Conservation (phyloP, 1,140 invertebrate species). For the Agrilus planipennis region DNA sequence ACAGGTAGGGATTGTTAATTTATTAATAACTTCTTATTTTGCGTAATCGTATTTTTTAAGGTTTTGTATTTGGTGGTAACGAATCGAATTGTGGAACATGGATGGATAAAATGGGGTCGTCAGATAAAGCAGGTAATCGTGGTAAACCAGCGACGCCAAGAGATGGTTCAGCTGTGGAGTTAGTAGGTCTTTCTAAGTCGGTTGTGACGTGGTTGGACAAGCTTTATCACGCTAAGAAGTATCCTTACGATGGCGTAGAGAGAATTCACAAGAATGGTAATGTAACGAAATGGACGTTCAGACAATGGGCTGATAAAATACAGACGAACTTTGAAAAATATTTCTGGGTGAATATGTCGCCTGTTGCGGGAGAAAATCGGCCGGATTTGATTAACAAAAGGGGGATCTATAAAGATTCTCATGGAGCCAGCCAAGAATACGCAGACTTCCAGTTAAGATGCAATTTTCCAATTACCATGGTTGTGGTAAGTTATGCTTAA, state of each 20-base stretch:
- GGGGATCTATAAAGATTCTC: constrained; percentile 88
- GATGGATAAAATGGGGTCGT: constrained; percentile 99
- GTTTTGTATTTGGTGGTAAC: constrained; percentile 94
- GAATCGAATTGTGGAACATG: constrained; percentile 95
- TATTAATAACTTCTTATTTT: not conserved
- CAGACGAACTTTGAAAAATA: constrained; percentile 72
- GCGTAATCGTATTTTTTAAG: constrained; percentile 19
- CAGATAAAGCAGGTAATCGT: constrained; percentile 77
- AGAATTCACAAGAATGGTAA: constrained; percentile 54
- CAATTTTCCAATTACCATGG: constrained; percentile 89
- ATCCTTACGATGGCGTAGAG: constrained; percentile 67
- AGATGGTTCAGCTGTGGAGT: constrained; percentile 91
- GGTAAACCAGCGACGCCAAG: constrained; percentile 90
- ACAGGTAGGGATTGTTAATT: constrained; percentile 44
- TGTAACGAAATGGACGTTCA: constrained; percentile 27
- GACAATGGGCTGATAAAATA: constrained; percentile 72
- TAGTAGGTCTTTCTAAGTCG: constrained; percentile 75
- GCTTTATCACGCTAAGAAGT: constrained; percentile 45
- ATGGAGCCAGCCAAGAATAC: constrained; percentile 72
- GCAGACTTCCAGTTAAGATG: constrained; percentile 90
- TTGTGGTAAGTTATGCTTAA: constrained; percentile 63
- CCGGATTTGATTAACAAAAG: constrained; percentile 76
- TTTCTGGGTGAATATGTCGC: constrained; percentile 66
- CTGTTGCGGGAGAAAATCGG: constrained; percentile 45
- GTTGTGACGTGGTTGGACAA: constrained; percentile 61